Base-by-base conservation (phyloP, 2,113 vertebrate genomes). In the Sterna hirundo region DNA sequence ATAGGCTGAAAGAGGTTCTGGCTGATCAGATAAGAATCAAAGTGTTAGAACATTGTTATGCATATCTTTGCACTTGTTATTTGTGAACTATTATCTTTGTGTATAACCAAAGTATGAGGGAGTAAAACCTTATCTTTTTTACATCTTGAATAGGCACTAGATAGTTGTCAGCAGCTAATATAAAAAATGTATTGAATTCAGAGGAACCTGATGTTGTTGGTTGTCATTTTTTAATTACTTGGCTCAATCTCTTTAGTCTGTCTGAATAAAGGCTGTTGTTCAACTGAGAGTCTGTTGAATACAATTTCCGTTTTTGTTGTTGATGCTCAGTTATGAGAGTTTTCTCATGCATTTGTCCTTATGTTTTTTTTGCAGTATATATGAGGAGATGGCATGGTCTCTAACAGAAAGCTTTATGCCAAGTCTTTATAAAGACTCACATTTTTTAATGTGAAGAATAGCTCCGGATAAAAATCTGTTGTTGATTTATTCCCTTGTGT, bases 391-490 rank as follows among this genome's bases (percentile, higher is more conserved):
- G 60, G 23, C 27, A 46, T 65, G 66, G 72, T 79, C 49, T 88
- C 42, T 61, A 57, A 49, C 14, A 66, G 36, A 55, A 69, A 92
- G 21, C 75, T 65, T 86, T 66, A 68, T 92, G 95, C 85, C 80
- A 95, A 60, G 3, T 70, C 61, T 86, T 88, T 95, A 91, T 81
- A 80, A 95, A 88, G 51, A 64, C 40, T 88, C 42, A 62, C 11
- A 81, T 65, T 91, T 91, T 86, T 74, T 76, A 94, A 93, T 83
- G 13, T 93, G 88, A 97, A 93, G 69, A 95, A 91, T 82, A 82
- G 54, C 47, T 83, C 69, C 3, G 26, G 78, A 90, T 93, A 88
- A 86, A 95, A 94, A 91, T 94, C 81, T 96, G 78, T 91, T 93
- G 83, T 79, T 93, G 82, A 88, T 93, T 94, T 95, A 82, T 86